Evolutionary conservation across 2,888 invertebrate species (phyloP).

Genomic region (Acleris holmiana): DNA sequence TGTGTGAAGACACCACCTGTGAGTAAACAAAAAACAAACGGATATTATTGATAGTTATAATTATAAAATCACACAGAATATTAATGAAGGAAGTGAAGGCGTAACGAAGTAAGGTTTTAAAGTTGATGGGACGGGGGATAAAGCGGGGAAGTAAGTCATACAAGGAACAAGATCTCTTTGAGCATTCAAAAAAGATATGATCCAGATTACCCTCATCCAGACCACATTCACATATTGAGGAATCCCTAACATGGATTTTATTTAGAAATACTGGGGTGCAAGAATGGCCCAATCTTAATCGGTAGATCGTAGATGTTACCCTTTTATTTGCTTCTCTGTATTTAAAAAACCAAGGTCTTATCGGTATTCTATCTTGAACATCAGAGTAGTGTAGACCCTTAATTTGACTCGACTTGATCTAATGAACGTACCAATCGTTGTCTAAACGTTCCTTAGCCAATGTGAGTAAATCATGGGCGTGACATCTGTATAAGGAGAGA

Average conservation of each 20-base stretch:
- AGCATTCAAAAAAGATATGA: neutral
- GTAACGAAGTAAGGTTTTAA: no score
- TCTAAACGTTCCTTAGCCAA: slow-evolving; percentile 2
- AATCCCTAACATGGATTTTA: neutral
- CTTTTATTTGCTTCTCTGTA: neutral
- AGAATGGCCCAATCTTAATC: neutral
- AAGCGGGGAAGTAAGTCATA: no score
- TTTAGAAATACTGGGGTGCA: neutral
- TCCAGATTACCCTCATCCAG: neutral
- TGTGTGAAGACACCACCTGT: no score
- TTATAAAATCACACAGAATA: no score
- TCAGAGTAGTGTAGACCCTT: neutral
- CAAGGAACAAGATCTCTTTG: no score
- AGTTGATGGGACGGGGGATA: no score
- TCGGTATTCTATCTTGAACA: neutral
- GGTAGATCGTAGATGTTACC: slow-evolving; percentile 1
- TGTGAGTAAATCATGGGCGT: neutral
- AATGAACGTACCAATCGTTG: neutral
- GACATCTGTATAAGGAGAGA: neutral
- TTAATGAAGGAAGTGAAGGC: no score
- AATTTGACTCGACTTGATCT: neutral
- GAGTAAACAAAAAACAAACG: no score
- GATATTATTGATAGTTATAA: no score
- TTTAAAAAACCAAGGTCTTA: slow-evolving; percentile 1
- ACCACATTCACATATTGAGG: neutral